Percentiles rank a stretch among this genome's conserved stretches.
These are phyloP conservation scores for Threskiornis aethiopicus DNA, from an alignment of 2,797 vertebrate genomes.

Conservation along the genomic window DNA sequence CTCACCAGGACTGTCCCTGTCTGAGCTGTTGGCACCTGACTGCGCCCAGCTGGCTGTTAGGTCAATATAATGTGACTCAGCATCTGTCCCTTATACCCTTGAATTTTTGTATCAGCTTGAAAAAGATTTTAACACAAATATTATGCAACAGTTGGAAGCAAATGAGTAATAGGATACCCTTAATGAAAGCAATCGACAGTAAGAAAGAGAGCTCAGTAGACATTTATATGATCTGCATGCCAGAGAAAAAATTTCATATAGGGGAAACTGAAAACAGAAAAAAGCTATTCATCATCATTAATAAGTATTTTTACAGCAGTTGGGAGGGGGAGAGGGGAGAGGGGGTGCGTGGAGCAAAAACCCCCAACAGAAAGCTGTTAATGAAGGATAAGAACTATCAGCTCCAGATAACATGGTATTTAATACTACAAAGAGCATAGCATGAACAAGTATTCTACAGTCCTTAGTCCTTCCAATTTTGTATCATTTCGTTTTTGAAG, in stretches of 20 bases:
- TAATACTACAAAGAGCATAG: not conserved
- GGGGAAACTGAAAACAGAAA: not conserved
- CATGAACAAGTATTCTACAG: not conserved
- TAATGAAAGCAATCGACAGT: not conserved
- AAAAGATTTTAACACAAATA: not conserved
- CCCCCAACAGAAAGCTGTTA: not conserved
- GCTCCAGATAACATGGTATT: not conserved
- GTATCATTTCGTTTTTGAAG: not conserved
- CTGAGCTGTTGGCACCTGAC: not conserved
- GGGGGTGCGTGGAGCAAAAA: not conserved
- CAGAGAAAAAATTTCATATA: not conserved
- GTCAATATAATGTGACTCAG: not conserved
- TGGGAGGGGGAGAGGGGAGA: rapidly evolving
- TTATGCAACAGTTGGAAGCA: not conserved
- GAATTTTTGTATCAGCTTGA: not conserved
- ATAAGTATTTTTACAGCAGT: not conserved
- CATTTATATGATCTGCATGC: not conserved
- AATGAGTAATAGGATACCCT: not conserved
- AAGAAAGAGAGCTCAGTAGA: not conserved
- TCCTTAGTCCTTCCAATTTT: not conserved
- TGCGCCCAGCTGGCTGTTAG: not conserved
- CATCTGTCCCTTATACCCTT: not conserved
- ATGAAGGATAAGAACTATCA: not conserved
- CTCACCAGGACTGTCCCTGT: not conserved
- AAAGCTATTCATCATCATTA: not conserved